phyloP scores from a whole-genome alignment of 2,113 vertebrate genomes.

The Dasypus novemcinctus region DNA sequence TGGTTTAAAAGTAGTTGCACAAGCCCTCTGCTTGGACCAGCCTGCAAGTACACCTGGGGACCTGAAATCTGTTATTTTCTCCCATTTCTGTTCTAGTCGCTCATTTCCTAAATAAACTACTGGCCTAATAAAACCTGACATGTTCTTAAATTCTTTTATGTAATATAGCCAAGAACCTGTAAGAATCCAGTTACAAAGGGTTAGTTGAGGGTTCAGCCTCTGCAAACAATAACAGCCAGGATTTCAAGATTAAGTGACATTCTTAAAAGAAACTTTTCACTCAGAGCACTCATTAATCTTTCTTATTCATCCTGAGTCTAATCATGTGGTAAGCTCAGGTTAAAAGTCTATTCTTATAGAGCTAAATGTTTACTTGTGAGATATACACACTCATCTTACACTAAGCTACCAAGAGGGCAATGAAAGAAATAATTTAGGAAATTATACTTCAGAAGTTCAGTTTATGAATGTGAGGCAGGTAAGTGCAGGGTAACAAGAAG shows the following conservation, averaged over 20 bases:
- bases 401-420: constrained; percentile 58
- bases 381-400: constrained; percentile 64
- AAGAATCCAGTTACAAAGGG: background rate
- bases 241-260: constrained; percentile 64
- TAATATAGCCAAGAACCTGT: no score
- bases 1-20: no score
- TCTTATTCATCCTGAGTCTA: constrained; percentile 27
- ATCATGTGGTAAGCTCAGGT: constrained; percentile 49
- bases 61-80: no score
- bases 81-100: no score
- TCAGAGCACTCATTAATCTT: constrained; percentile 71
- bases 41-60: no score
- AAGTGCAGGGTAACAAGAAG: no score
- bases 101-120: no score
- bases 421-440: constrained; percentile 70
- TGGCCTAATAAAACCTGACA: no score
- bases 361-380: constrained; percentile 65
- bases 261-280: constrained; percentile 65
- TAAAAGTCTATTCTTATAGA: constrained; percentile 60
- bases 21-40: no score
- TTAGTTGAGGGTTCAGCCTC: background rate
- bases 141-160: no score
- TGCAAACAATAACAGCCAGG: constrained; percentile 49
- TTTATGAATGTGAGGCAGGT: background rate
- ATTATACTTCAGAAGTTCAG: constrained; percentile 49